Conservation (phyloP, 2,888 invertebrate species). For the Phaonia tiefii region DNA sequence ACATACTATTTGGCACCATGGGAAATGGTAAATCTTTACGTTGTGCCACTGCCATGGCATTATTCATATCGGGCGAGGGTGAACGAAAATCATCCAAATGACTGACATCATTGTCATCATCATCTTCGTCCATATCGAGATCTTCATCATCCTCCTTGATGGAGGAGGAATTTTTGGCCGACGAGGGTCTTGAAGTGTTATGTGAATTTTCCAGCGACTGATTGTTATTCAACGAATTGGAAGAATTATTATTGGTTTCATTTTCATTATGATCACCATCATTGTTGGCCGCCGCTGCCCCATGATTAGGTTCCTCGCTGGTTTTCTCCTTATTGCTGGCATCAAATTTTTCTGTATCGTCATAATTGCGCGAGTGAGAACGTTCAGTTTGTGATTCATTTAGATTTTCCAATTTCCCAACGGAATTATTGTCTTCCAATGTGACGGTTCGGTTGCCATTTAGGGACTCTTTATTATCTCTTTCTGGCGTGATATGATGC, state of each 20-base stretch:
- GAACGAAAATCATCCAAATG: slow-evolving; percentile 80
- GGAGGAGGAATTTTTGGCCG: slow-evolving; percentile 69
- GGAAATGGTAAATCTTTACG: slow-evolving; percentile 88
- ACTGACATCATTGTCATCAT: slow-evolving; percentile 79
- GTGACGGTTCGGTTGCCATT: slow-evolving; percentile 68
- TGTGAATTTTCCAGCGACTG: slow-evolving; percentile 69
- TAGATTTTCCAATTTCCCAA: slow-evolving; percentile 68
- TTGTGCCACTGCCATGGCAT: slow-evolving; percentile 73
- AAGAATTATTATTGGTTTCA: slow-evolving; percentile 69
- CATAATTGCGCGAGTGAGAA: slow-evolving; percentile 66
- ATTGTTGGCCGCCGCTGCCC: slow-evolving; percentile 58
- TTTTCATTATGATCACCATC: slow-evolving; percentile 68
- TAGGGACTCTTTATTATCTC: slow-evolving; percentile 73
- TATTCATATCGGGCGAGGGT: slow-evolving; percentile 75
- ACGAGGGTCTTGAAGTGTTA: slow-evolving; percentile 65
- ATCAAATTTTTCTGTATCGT: slow-evolving; percentile 67
- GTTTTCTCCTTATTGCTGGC: slow-evolving; percentile 49
- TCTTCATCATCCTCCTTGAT: slow-evolving; percentile 79
- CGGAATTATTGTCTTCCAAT: slow-evolving; percentile 69
- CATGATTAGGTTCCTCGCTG: slow-evolving; percentile 6
- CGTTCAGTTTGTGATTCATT: slow-evolving; percentile 69
- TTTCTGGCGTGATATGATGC: slow-evolving; percentile 75
- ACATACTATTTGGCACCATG: slow-evolving; percentile 93
- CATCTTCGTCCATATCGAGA: slow-evolving; percentile 79
- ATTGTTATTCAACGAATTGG: slow-evolving; percentile 68